phyloP scores from a whole-genome alignment of 2,888 invertebrate genomes.

The Notocelia uddmanniana region DNA sequence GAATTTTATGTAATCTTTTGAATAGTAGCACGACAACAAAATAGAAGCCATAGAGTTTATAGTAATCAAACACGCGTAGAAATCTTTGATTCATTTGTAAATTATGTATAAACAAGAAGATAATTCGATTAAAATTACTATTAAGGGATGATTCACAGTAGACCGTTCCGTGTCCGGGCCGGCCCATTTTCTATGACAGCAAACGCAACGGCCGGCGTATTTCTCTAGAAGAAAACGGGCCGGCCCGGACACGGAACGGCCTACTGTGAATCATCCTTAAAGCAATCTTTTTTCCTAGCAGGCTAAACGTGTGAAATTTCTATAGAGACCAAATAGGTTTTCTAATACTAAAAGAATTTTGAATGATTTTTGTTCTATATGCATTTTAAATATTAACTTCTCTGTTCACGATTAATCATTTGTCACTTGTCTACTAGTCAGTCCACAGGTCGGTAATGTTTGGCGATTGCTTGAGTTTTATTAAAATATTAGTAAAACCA shows the following conservation, averaged over 20 bases:
- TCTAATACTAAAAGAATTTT: constrained; percentile 2
- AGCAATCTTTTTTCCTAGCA: not conserved
- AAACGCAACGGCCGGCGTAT: too few species aligned
- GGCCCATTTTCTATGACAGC: too few species aligned
- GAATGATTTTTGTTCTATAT: not conserved
- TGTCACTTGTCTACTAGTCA: not conserved
- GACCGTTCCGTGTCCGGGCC: too few species aligned
- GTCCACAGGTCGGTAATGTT: not conserved
- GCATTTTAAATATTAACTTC: not conserved
- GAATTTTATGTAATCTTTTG: not conserved
- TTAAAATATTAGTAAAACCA: too few species aligned
- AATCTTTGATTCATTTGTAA: not conserved
- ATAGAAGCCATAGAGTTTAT: not conserved
- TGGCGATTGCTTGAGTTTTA: not conserved
- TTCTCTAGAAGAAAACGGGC: too few species aligned
- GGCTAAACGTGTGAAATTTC: constrained; percentile 10
- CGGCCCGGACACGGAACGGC: too few species aligned
- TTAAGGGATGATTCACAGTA: too few species aligned
- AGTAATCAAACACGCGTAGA: not conserved
- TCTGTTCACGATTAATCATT: too few species aligned
- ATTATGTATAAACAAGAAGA: not conserved
- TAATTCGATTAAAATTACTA: not conserved
- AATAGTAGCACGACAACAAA: not conserved
- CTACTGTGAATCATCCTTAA: too few species aligned
- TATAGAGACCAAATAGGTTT: not conserved